phyloP scores from a whole-genome alignment of 2,888 invertebrate species.

The Panopea generosa region DNA sequence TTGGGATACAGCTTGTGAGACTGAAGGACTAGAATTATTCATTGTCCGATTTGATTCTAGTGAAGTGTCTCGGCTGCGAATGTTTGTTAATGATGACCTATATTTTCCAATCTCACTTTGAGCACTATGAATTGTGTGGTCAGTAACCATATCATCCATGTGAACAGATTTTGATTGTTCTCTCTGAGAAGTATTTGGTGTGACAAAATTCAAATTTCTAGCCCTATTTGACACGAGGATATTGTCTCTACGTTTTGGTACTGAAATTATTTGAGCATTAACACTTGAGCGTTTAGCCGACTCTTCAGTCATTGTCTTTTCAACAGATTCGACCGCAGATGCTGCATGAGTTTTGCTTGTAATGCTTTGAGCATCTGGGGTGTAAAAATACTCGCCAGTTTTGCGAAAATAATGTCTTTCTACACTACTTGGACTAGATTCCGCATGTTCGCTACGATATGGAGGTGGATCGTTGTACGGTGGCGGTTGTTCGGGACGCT shows the following conservation, averaged over 20 bases:
- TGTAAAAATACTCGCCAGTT: constrained; percentile 41
- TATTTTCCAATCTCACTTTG: constrained; percentile 31
- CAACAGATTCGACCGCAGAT: not conserved
- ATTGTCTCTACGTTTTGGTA: constrained; percentile 39
- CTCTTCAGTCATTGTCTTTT: constrained; percentile 16
- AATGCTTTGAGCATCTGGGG: constrained; percentile 39
- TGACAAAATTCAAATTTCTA: constrained; percentile 17
- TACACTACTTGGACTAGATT: constrained; percentile 61
- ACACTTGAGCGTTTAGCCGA: constrained; percentile 26
- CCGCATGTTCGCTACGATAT: constrained; percentile 51
- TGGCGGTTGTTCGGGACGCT: constrained; percentile 51
- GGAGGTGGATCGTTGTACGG: constrained; percentile 64
- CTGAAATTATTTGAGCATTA: constrained; percentile 39
- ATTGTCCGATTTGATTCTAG: constrained; percentile 16
- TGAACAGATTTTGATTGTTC: constrained; percentile 5
- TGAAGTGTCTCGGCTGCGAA: not conserved
- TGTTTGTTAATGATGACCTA: constrained; percentile 10
- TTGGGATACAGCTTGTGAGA: no score
- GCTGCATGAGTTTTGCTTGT: not conserved
- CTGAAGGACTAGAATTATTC: not conserved
- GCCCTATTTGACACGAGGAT: constrained; percentile 38
- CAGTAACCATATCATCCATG: constrained; percentile 10
- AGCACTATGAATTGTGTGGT: constrained; percentile 48
- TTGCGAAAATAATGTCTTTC: constrained; percentile 64
- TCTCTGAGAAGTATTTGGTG: no score